These are phyloP conservation scores for Drosophila equinoxialis DNA, from an alignment of 1,140 invertebrate species.

Conservation along the genomic window DNA sequence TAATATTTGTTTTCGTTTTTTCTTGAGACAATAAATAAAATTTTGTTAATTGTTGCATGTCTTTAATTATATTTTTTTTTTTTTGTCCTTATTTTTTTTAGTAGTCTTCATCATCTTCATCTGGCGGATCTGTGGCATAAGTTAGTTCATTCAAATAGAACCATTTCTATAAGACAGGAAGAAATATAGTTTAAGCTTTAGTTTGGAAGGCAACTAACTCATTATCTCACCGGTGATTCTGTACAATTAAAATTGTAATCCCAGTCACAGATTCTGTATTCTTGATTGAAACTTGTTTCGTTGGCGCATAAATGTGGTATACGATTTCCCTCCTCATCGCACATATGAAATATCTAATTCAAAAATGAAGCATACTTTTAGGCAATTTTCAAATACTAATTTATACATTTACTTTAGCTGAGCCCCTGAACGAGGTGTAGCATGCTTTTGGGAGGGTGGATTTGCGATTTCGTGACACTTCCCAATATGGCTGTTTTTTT, in stretches of 20 bases:
- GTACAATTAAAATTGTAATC: conserved; percentile 86
- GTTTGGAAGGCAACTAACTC: too few species aligned
- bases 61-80: conserved; percentile 21
- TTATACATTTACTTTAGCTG: too few species aligned
- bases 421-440: too few species aligned
- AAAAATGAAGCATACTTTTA: conserved; percentile 50
- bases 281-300: conserved; percentile 86
- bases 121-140: conserved; percentile 86
- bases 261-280: conserved; percentile 87
- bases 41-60: conserved; percentile 1
- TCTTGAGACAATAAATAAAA: conserved; percentile 11
- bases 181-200: too few species aligned
- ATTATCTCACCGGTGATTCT: conserved; percentile 82
- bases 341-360: conserved; percentile 86
- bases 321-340: conserved; percentile 86
- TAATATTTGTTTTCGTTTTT: conserved; percentile 60
- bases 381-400: conserved; percentile 17
- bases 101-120: conserved; percentile 83
- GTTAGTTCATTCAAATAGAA: conserved; percentile 86
- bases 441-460: too few species aligned
- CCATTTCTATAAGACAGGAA: conserved; percentile 77
- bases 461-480: too few species aligned
- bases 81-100: conserved; percentile 65
- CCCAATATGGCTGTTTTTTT: neutral
- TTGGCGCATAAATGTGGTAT: conserved; percentile 87